These are phyloP conservation scores for Corynorhinus townsendii DNA, from an alignment of 2,113 vertebrate genomes.

Conservation along the genomic window DNA sequence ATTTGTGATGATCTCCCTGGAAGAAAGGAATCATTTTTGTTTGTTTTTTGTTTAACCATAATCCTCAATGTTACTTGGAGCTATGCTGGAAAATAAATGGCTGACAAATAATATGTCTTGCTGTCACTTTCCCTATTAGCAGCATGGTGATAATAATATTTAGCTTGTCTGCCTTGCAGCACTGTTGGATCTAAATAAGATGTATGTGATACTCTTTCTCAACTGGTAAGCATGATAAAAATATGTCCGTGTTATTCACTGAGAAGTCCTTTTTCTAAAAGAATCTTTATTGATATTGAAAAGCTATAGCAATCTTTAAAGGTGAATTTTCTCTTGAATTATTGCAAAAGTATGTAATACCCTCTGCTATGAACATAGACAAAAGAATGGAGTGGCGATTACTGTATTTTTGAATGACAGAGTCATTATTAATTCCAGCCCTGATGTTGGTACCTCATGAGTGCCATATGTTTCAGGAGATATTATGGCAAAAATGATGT, in stretches of 20 bases:
- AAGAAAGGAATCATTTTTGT: neutral
- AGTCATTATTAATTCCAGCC: neutral
- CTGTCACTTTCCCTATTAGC: slow-evolving; percentile 25
- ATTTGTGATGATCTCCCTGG: neutral
- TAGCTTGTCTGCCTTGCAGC: slow-evolving; percentile 21
- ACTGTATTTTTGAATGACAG: neutral
- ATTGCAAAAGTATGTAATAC: neutral
- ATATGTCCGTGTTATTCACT: neutral
- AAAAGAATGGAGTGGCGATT: neutral
- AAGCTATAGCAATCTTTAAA: neutral
- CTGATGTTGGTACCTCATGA: neutral
- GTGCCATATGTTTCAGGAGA: neutral
- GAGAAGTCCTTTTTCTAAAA: neutral
- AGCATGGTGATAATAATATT: slow-evolving; percentile 41
- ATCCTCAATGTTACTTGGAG: slow-evolving; percentile 25
- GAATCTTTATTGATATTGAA: neutral
- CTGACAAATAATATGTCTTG: slow-evolving; percentile 34
- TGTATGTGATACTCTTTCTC: neutral
- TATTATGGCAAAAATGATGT: neutral
- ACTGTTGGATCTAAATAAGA: slow-evolving; percentile 38
- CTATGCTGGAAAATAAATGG: slow-evolving; percentile 37
- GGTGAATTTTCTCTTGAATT: neutral
- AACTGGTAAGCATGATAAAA: neutral
- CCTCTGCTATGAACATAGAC: neutral
- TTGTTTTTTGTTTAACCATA: neutral